phyloP scores from a whole-genome alignment of 64 coral and sea anemone species.

The Dendronephthya gigantea region DNA sequence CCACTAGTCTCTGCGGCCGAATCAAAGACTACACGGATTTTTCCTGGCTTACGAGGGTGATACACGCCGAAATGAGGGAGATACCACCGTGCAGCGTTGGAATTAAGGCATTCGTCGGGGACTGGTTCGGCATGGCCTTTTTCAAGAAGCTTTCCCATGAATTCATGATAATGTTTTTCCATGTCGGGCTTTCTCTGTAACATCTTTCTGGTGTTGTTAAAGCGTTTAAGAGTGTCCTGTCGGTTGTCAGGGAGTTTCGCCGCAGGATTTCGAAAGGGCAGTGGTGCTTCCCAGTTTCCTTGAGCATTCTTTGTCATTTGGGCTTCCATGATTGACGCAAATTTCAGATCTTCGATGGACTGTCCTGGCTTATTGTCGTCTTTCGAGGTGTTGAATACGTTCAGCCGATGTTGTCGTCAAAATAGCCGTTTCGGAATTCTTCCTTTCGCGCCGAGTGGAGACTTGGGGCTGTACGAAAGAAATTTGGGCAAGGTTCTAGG shows the following conservation, averaged over 20 bases:
- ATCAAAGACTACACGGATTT: neutral
- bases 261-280: neutral
- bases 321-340: too few species aligned
- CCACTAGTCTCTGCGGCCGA: neutral
- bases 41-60: neutral
- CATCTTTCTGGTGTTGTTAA: neutral
- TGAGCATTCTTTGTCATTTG: too few species aligned
- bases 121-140: neutral
- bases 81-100: neutral
- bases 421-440: neutral
- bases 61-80: neutral
- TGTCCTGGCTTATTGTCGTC: neutral
- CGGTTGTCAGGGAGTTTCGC: slow-evolving; percentile 12
- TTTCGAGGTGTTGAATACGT: neutral
- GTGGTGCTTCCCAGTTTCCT: neutral
- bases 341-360: too few species aligned
- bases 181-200: slow-evolving; percentile 29
- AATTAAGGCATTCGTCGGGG: neutral
- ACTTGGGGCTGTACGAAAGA: neutral
- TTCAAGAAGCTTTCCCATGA: slow-evolving; percentile 49
- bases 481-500: neutral
- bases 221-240: neutral
- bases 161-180: slow-evolving; percentile 39
- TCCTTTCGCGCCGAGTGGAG: neutral
- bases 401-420: neutral